Evolutionary conservation across 37 sponge, comb jelly and placozoan species (phyloP).

Genomic region (Aplysina aerophoba): DNA sequence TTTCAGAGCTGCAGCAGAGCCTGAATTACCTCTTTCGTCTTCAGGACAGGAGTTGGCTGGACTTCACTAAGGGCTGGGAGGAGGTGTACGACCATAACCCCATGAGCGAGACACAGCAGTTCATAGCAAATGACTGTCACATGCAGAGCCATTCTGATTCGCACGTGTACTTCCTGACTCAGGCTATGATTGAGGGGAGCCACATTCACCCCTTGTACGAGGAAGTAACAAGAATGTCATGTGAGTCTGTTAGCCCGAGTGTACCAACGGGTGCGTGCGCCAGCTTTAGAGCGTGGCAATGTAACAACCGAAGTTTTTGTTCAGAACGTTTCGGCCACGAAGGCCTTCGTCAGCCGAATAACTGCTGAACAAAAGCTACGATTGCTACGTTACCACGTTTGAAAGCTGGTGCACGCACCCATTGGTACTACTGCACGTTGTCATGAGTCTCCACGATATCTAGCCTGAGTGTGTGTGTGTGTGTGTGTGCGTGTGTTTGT

Average conservation of each 20-base stretch:
- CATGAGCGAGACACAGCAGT: slow-evolving; percentile 25
- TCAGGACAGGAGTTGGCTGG: not conserved
- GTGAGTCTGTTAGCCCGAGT: slow-evolving; percentile 48
- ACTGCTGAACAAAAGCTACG: too few species aligned
- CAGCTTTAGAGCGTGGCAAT: too few species aligned
- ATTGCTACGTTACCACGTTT: too few species aligned
- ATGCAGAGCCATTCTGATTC: not conserved
- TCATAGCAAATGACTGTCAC: slow-evolving; percentile 55
- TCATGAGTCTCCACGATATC: too few species aligned
- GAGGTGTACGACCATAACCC: slow-evolving; percentile 58
- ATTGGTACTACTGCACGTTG: not conserved
- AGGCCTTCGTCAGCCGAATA: too few species aligned
- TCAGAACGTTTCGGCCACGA: too few species aligned
- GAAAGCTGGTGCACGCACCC: too few species aligned
- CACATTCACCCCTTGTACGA: slow-evolving; percentile 40
- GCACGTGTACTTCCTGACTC: slow-evolving; percentile 52
- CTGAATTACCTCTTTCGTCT: not conserved
- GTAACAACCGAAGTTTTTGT: too few species aligned
- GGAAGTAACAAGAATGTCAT: slow-evolving; percentile 23
- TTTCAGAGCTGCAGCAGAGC: too few species aligned
- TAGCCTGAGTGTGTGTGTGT: not conserved
- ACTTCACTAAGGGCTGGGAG: slow-evolving; percentile 5
- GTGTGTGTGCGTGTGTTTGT: too few species aligned
- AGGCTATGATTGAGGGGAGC: slow-evolving; percentile 35
- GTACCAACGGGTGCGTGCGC: too few species aligned